These are phyloP conservation scores for Triops longicaudatus DNA, from an alignment of 1,140 invertebrate genomes.

Conservation along the genomic window DNA sequence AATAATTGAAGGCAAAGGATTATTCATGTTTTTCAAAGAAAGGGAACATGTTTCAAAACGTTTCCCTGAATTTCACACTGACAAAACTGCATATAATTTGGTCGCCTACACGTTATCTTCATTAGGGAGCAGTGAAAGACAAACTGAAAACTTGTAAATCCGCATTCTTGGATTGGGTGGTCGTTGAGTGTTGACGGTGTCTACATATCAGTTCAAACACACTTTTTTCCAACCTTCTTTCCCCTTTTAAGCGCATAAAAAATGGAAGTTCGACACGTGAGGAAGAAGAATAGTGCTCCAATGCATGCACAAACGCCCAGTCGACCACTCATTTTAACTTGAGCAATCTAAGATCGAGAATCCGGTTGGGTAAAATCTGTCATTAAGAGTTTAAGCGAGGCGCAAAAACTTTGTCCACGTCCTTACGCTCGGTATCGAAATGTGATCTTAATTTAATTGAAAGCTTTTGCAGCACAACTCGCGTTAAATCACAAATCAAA, in stretches of 20 bases:
- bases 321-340: neutral
- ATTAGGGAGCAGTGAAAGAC: neutral
- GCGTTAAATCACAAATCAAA: neutral
- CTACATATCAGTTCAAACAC: neutral
- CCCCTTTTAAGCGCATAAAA: neutral
- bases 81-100: neutral
- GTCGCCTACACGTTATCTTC: slow-evolving; percentile 11
- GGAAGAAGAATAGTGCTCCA: neutral
- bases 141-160: slow-evolving; percentile 8
- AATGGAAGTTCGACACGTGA: neutral
- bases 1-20: no score
- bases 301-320: neutral
- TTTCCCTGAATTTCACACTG: neutral
- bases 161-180: slow-evolving; percentile 14
- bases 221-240: neutral
- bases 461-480: neutral
- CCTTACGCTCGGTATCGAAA: neutral
- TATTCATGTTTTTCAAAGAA: neutral
- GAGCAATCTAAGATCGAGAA: neutral
- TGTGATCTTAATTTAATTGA: neutral
- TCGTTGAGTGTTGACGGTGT: neutral
- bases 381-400: neutral
- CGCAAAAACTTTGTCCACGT: no score
- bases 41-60: neutral
- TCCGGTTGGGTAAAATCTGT: neutral